Evolutionary conservation across 1,140 invertebrate species (phyloP), one percentile per base, ranked within the genome.

Genomic region (Caenorhabditis tropicalis): DNA sequence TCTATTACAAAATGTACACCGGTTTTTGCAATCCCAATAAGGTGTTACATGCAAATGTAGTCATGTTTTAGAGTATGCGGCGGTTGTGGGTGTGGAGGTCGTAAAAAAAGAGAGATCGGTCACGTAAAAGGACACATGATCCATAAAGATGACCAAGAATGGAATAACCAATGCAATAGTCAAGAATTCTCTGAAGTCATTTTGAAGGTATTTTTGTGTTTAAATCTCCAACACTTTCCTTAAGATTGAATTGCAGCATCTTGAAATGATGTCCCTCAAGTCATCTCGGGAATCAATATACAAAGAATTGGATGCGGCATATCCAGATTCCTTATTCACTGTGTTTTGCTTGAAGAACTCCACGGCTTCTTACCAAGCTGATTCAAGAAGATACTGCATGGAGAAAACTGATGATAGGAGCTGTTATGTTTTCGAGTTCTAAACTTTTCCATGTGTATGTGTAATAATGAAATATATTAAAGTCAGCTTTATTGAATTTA

Each of bases 101-200:
- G 65, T 46, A 74, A 74, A 21, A 74, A 74, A n/a, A 74, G 65
- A 74, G 65, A 74, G 24, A 74, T 74, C 21, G 65, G 65, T 21
- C 65, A 74, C 43, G 65, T 74, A 6, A 74, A 74, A 24, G 65
- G 65, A 24, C 65, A 74, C 36, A 43, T 74, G 36, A 36, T 46
- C 16, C 65, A 74, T 74, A 16, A 36, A 21, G 65, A 74, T 46
- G 65, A 74, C 6, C 36, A 74, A 43, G 65, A 74, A 74, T 74
- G 65, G 65, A 74, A 43, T 15, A 74, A 43, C 15, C 65, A 74
- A n/a, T 74, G 65, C n/a, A 74, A 74, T 46, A 74, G 65, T 31
- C 36, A 43, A 43, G 65, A 74, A 15, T 74, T 74, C n/a, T 74
- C 65, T 9, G 65, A 74, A n/a, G 36, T 74, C 4, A 74, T 74